A percentile compares a stretch with the other conserved stretches of the same genome.
These are phyloP conservation scores for Grammomys surdaster DNA, from an alignment of 2,113 vertebrate species.

Conservation along the genomic window DNA sequence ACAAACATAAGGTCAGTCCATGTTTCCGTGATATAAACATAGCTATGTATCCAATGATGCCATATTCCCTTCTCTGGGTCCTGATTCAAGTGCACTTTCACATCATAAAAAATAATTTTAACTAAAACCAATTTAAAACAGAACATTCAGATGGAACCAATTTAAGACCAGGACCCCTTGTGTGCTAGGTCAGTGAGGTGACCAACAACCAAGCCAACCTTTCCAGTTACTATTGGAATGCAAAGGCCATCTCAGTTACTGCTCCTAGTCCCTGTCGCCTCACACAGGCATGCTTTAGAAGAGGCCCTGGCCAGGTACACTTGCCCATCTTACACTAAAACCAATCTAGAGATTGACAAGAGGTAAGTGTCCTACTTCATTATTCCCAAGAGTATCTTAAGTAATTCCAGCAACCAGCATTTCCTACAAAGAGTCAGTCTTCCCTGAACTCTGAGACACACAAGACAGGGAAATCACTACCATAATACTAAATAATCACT, in stretches of 20 bases:
- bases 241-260: neutral
- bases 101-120: neutral
- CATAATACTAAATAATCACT: neutral
- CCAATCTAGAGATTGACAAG: neutral
- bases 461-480: neutral
- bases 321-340: neutral
- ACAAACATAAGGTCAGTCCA: neutral
- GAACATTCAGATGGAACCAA: too few relatives aligned
- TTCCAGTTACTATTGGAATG: neutral
- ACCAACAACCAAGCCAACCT: neutral
- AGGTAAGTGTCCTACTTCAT: neutral
- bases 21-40: neutral
- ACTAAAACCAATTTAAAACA: neutral
- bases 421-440: neutral
- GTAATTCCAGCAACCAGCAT: neutral
- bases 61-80: neutral
- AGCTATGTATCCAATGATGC: neutral
- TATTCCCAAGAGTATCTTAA: neutral
- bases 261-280: neutral
- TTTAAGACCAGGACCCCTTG: neutral
- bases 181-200: neutral
- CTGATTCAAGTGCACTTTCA: conserved; percentile 7
- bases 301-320: neutral
- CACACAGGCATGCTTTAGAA: neutral
- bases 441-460: neutral